These are phyloP conservation scores for Euschistus heros DNA, from an alignment of 1,140 invertebrate species.

Conservation along the genomic window DNA sequence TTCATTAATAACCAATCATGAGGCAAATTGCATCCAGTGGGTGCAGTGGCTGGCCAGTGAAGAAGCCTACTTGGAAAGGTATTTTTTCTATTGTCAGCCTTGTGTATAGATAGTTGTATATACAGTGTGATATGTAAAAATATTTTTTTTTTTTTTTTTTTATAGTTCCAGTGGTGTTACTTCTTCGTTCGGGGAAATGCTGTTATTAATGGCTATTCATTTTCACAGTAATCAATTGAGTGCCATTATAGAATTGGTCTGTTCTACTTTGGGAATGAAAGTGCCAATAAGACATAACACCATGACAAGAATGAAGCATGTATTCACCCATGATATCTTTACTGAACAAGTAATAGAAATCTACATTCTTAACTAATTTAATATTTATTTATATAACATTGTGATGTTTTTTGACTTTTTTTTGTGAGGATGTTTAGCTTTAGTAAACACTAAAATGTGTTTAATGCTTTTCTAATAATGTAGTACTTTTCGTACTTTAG, in stretches of 20 bases:
- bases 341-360: slow-evolving; percentile 82
- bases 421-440: no score
- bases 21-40: slow-evolving; percentile 85
- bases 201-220: slow-evolving; percentile 90
- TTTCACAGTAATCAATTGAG: slow-evolving; percentile 89
- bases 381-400: background rate
- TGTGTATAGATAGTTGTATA: background rate
- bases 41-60: slow-evolving; percentile 85
- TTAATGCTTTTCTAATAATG: no score
- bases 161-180: slow-evolving; percentile 59
- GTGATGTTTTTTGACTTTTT: no score
- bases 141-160: slow-evolving; percentile 21
- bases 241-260: slow-evolving; percentile 86
- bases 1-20: slow-evolving; percentile 58
- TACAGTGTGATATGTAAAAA: background rate
- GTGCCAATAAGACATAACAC: slow-evolving; percentile 84
- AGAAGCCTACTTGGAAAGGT: slow-evolving; percentile 72
- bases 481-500: no score
- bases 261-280: slow-evolving; percentile 90
- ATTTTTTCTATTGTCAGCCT: slow-evolving; percentile 16
- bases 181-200: slow-evolving; percentile 90
- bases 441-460: no score
- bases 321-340: slow-evolving; percentile 95
- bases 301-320: slow-evolving; percentile 81
- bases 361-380: no score